phyloP scores from a whole-genome alignment of 2,113 vertebrate species.

The Chaetorhynchus papuensis region DNA sequence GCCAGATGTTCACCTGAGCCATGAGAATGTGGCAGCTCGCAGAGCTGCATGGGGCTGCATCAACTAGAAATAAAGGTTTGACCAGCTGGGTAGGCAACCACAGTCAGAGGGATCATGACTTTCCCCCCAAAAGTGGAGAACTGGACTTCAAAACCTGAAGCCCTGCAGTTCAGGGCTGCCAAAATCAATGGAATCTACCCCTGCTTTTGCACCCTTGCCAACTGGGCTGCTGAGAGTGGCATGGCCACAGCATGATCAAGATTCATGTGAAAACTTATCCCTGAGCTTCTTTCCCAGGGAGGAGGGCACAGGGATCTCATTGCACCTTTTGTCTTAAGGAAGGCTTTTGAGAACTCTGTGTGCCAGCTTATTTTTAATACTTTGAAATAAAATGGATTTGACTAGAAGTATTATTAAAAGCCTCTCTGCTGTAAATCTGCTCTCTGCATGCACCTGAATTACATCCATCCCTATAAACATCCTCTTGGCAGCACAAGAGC shows the following conservation, averaged over 20 bases:
- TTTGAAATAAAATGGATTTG: background rate
- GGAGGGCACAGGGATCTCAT: background rate
- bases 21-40: accelerated
- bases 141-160: background rate
- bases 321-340: background rate
- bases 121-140: background rate
- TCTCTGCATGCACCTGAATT: background rate
- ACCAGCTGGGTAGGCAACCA: background rate
- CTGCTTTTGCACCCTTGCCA: background rate
- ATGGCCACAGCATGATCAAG: background rate
- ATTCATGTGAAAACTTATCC: background rate
- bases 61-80: background rate
- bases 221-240: background rate
- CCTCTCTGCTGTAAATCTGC: background rate
- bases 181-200: accelerated
- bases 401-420: background rate
- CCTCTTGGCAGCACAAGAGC: background rate
- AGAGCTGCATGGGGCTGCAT: background rate
- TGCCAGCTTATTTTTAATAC: background rate
- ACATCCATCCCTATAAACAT: background rate
- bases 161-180: background rate
- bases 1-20: background rate
- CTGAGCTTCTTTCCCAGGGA: background rate
- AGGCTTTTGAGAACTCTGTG: background rate
- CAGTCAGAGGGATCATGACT: background rate